A percentile compares a stretch with the other conserved stretches of the same genome.
These are phyloP conservation scores for Heliornis fulica DNA, from an alignment of 2,113 vertebrate species.

Conservation along the genomic window DNA sequence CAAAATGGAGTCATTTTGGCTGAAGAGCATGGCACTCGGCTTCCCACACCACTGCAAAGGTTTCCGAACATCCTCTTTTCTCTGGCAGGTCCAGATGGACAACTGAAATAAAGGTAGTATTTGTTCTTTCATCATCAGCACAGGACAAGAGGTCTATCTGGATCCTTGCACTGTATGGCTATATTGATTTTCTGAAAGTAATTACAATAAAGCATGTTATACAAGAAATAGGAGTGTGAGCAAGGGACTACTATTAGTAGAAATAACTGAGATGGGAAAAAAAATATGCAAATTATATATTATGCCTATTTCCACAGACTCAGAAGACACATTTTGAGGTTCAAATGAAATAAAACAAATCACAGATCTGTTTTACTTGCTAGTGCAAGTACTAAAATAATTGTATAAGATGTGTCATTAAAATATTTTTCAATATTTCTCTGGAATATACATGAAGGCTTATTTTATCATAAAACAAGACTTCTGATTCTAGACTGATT, in stretches of 20 bases:
- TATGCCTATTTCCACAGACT: background rate
- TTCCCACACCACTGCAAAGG: accelerated
- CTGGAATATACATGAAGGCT: background rate
- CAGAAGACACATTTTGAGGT: background rate
- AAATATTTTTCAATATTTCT: background rate
- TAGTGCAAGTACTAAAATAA: background rate
- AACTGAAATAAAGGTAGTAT: background rate
- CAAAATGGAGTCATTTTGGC: background rate
- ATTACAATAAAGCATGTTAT: background rate
- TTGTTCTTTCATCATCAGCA: background rate
- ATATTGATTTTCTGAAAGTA: background rate
- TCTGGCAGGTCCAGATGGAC: background rate
- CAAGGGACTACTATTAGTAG: background rate
- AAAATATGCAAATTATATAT: background rate
- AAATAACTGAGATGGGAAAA: background rate
- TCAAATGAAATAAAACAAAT: background rate
- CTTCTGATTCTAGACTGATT: background rate
- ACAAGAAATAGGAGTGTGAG: background rate
- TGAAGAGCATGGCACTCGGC: background rate
- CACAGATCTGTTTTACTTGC: background rate
- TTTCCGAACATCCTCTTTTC: background rate
- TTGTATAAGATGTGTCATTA: background rate
- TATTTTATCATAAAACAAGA: background rate
- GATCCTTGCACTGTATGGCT: background rate
- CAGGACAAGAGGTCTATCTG: background rate